Base-by-base conservation (phyloP, 2,113 vertebrate species). In the Dromaius novaehollandiae region DNA sequence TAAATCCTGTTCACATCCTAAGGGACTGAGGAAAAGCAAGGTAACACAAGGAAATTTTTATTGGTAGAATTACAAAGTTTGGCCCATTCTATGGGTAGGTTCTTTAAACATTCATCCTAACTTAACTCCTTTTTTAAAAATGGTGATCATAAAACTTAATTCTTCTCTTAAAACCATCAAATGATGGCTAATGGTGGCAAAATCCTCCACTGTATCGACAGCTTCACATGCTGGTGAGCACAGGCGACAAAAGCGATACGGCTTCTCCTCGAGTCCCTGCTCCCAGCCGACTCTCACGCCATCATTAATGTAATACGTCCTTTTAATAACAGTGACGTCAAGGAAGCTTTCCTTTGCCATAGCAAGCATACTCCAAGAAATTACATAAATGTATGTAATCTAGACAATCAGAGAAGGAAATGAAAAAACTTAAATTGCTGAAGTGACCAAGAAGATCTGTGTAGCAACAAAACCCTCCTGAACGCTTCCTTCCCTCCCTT, bases 251-350 rank as follows among this genome's bases (percentile, higher is more conserved):
- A 38, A 56, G 20, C 36, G 3, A 0, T 1, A 4, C 16, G 3
- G 30, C 56, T 11, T 21, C 11, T 69, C n/a, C 40, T 1, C 2
- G 60, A 32, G 13, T 14, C n/a, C 1, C 91, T 82, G 1, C 90
- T 95, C 96, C 92, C 95, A 92, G 30, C 82, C 12, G 80, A 4
- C 46, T 65, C 2, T 90, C 26, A 94, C 95, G 95, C 92, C 95
- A 86, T 79, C 28, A 95, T 55, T 95, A 96, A 96, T 55, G 71
- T 17, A 51, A 36, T 96, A 90, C 96, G 88, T 93, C 90, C 65
- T 83, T 88, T 17, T 28, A 70, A 92, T 12, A 93, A 93, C 12
- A 81, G 56, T 38, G 80, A 42, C 82, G 51, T 51, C 73, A 77
- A 58, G 86, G 44, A 81, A 71, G 64, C 93, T 94, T 78, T 64